phyloP scores from a whole-genome alignment of 2,113 vertebrate species.

The Phoenicopterus ruber region DNA sequence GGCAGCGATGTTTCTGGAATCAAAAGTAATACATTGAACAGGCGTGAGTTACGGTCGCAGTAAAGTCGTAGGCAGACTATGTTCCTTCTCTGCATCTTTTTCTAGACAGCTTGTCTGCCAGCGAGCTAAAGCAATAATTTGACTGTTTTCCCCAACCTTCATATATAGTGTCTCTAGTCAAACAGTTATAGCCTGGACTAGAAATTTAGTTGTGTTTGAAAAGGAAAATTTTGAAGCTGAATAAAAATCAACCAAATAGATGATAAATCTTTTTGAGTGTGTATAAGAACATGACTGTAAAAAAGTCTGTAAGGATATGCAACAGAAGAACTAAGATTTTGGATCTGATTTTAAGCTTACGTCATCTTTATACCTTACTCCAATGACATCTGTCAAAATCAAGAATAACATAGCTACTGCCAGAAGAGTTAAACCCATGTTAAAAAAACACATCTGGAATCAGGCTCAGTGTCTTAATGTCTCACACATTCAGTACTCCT shows the following conservation, averaged over 20 bases:
- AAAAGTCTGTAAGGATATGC: neutral
- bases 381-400: neutral
- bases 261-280: neutral
- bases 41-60: fast-evolving
- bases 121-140: neutral
- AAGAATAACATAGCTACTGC: neutral
- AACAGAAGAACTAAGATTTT: neutral
- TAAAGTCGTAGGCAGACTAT: neutral
- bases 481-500: neutral
- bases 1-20: neutral
- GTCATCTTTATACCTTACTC: neutral
- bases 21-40: neutral
- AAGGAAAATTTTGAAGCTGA: neutral
- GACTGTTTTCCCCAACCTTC: neutral
- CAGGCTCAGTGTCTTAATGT: neutral
- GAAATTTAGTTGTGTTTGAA: neutral
- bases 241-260: neutral
- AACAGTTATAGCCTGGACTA: neutral
- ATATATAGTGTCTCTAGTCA: neutral
- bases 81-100: neutral
- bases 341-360: neutral
- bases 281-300: neutral
- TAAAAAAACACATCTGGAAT: neutral
- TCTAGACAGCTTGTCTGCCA: neutral
- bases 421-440: neutral